These are phyloP conservation scores for Hipparchia sbordonii DNA, from an alignment of 2,888 invertebrate genomes.

Conservation along the genomic window DNA sequence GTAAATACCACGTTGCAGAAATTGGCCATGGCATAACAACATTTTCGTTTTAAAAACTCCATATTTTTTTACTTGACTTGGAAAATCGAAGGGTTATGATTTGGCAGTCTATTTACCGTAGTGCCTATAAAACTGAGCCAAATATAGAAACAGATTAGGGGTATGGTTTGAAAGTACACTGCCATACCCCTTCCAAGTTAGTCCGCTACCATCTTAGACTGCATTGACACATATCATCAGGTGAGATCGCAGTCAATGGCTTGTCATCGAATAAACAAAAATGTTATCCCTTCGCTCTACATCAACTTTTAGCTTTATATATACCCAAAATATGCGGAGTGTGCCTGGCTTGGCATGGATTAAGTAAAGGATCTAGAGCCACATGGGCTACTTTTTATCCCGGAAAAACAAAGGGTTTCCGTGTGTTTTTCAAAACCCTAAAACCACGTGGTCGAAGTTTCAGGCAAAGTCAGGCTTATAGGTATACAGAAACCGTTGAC, in stretches of 20 bases:
- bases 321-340: too few relatives aligned
- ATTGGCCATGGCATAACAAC: background rate
- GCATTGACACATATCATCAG: too few relatives aligned
- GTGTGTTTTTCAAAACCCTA: background rate
- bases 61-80: background rate
- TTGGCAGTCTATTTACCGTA: background rate
- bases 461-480: background rate
- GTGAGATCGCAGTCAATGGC: too few relatives aligned
- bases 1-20: constrained; percentile 9
- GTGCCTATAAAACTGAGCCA: background rate
- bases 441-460: background rate
- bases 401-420: background rate
- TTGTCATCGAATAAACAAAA: too few relatives aligned
- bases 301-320: too few relatives aligned
- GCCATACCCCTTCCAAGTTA: too few relatives aligned
- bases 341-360: too few relatives aligned
- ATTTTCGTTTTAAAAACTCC: constrained; percentile 5
- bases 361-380: too few relatives aligned
- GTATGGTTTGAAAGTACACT: too few relatives aligned
- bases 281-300: too few relatives aligned
- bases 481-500: background rate
- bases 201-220: too few relatives aligned
- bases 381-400: background rate
- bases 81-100: background rate
- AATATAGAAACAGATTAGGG: too few relatives aligned